A percentile compares a stretch with the other conserved stretches of the same genome.
Conservation (phyloP, 2,888 invertebrate species). For the Hartigia nigra region DNA sequence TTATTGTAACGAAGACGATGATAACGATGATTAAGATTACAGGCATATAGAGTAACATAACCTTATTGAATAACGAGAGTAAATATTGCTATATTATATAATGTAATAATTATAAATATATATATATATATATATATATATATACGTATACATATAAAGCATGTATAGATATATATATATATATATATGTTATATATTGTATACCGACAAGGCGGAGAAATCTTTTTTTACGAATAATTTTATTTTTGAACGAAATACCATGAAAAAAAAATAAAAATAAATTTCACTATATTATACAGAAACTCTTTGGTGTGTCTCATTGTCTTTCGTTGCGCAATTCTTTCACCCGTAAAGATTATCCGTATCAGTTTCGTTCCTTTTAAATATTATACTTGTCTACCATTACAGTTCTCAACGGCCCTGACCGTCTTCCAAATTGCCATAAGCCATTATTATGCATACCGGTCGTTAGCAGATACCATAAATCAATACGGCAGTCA, state of each 20-base stretch:
- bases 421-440: not conserved
- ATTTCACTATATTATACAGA: constrained; percentile 54
- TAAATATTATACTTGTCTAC: not conserved
- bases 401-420: not conserved
- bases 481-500: not conserved
- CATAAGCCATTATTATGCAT: not conserved
- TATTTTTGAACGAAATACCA: constrained; percentile 65
- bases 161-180: constrained; percentile 42
- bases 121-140: constrained; percentile 34
- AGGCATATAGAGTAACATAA: constrained; percentile 40
- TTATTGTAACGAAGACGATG: constrained; percentile 4
- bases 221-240: constrained; percentile 66
- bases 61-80: constrained; percentile 36
- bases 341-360: not conserved
- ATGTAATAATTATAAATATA: constrained; percentile 34
- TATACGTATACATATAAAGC: constrained; percentile 27
- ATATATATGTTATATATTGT: constrained; percentile 48
- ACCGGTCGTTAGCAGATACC: not conserved
- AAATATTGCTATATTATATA: constrained; percentile 38
- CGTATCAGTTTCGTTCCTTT: not conserved
- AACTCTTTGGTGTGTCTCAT: not conserved
- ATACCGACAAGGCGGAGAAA: constrained; percentile 57
- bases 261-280: constrained; percentile 60
- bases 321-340: not conserved
- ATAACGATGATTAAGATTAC: constrained; percentile 26